Base-by-base conservation (phyloP, 2,888 invertebrate species). In the Stenichneumon culpator region DNA sequence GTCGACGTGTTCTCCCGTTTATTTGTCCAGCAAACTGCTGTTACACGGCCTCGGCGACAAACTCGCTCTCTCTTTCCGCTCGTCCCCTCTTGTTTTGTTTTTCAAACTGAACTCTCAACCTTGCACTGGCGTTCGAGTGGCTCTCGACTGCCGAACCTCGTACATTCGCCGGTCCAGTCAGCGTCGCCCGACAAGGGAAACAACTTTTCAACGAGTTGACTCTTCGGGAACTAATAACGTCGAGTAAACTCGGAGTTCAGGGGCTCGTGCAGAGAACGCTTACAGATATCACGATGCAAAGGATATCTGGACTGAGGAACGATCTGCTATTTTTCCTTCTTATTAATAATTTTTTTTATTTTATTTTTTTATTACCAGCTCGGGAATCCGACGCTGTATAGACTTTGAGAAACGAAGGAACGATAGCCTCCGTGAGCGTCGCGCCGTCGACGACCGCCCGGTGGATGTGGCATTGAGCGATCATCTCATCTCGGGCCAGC, bases 401-500 rank as follows among this genome's bases (percentile, higher is more conserved):
- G 32, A 57, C 50, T n/a, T 50, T 79, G 47, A 19, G 60, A 60
- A 44, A 25, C 36, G 54, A 54, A 57, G 60, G 69, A 73, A 79
- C 77, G 44, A 44, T 78, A 72, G 60, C 22, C 52, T 67, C 19
- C 50, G 25, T 60, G 75, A 39, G 77, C 60, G 22, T 50, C 70
- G 69, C 28, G 60, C 19, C 70, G 74, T 70, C 63, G 69, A 25
- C 65, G 70, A 19, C 75, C 70, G 74, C 73, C 80, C 69, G 81
- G 69, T 87, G 83, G 82, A 86, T 86, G 77, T 90, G 93, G 92
- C 93, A 93, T 92, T 93, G 93, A 94, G 92, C 92, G 93, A 93
- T 94, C 93, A 92, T 90, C 93, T 94, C 93, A 93, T 94, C 93
- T 92, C 89, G 89, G 87, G 90, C 88, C 16, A 25, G 90, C 90